Evolutionary conservation across 2,797 vertebrate species (phyloP), one percentile per base, ranked within the genome.

Genomic region (Lepidocolaptes lacrymiger): DNA sequence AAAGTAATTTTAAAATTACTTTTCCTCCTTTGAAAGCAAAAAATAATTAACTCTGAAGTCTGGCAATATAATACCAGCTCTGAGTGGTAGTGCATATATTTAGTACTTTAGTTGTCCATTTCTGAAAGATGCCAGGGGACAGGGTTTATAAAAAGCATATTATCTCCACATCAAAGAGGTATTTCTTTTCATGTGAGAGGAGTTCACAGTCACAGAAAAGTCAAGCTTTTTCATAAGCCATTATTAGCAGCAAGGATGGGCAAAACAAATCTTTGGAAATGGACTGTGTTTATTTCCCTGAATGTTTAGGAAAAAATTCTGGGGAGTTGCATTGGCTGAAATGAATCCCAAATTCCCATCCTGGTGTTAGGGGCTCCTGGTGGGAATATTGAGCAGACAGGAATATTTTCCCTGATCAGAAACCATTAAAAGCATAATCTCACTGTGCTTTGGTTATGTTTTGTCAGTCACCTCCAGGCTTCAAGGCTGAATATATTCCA

Each of bases 1-100:
- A 89, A 93, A 91, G 20, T 59, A 76, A 75, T 84, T 90, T 73
- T 24, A 62, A 95, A 90, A 91, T 81, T 86, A 81, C 77, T 78
- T 92, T 91, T 84, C 14, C 39, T 81, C 66, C 43, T 85, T 92
- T 85, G 88, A 89, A 94, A 93, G 66, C 51, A 94, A 75, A 93
- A 95, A 88, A 77, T 93, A 95, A 96, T 92, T 86, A 93, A 86
- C 80, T 96, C 37, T 64, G 69, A 78, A 88, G 58, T 80, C 68
- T 96, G 77, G 76, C 34, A 81, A 34, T 87, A 43, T 74, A 83
- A 83, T 59, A 75, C 15, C 39, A 81, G 66, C 80, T 92, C 80
- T 77, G 69, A 91, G 66, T 52, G 32, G 30, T 19, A 58, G 37
- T 75, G 79, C 37, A 51, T 64, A 46, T 81, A 86, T 77, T 91